Evolutionary conservation across 2,888 invertebrate species (phyloP).

Genomic region (Drosophila neonasuta): DNA sequence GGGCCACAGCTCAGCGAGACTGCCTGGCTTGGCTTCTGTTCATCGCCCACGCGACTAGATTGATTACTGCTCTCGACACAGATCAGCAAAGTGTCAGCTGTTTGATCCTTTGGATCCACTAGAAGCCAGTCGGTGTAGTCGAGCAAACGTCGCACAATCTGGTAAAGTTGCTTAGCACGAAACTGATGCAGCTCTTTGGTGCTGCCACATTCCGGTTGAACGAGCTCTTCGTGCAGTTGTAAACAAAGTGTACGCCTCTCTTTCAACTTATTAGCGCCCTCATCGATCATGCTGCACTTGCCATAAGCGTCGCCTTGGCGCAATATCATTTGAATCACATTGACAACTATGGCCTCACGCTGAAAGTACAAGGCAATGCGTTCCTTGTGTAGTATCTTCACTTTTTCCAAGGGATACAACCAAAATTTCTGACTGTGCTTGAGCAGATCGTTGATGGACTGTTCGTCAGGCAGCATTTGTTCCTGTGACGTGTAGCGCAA

Average conservation of each 20-base stretch:
- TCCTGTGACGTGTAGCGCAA: slow-evolving; percentile 40
- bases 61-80: slow-evolving; percentile 51
- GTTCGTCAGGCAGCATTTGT: slow-evolving; percentile 25
- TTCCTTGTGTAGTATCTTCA: slow-evolving; percentile 49
- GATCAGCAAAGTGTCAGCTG: slow-evolving; percentile 41
- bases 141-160: slow-evolving; percentile 63
- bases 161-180: slow-evolving; percentile 60
- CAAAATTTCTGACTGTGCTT: slow-evolving; percentile 52
- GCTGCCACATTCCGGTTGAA: neutral
- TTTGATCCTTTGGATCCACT: slow-evolving; percentile 21
- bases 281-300: slow-evolving; percentile 24
- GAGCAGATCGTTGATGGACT: slow-evolving; percentile 41
- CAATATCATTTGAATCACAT: slow-evolving; percentile 59
- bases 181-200: slow-evolving; percentile 58
- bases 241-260: slow-evolving; percentile 16
- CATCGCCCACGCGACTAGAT: slow-evolving; percentile 13
- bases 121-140: slow-evolving; percentile 63
- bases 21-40: neutral
- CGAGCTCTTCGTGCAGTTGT: neutral
- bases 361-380: slow-evolving; percentile 69
- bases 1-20: slow-evolving; percentile 51
- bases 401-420: slow-evolving; percentile 57
- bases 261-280: neutral
- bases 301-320: slow-evolving; percentile 31
- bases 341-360: slow-evolving; percentile 49